Evolutionary conservation across 1,140 invertebrate genomes (phyloP), one percentile per base, ranked within the genome.

Genomic region (Zaprionus vittiger): DNA sequence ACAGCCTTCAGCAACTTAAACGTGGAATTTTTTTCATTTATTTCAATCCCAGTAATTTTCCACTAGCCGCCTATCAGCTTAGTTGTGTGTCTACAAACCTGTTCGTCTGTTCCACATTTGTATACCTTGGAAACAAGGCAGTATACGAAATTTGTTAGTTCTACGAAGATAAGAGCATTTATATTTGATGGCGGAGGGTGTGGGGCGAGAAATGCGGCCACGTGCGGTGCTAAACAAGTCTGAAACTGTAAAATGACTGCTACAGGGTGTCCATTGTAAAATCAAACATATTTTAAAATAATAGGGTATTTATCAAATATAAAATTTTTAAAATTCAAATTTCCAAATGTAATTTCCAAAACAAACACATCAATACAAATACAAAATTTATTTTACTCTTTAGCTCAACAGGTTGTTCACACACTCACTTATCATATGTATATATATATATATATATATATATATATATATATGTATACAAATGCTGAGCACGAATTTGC

Each of bases 21-120:
- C 41, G 41, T 44, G 41, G 41, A 44, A 44, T 44, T 44, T n/a
- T 41, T n/a, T 17, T 17, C 9, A 9, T 4, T 47, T 3, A 17
- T 38, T 12, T 24, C 24, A 12, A 5, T 64, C 37, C 6, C 41
- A 66, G 63, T 41, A 66, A 66, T 56, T 66, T 66, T 66, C 63
- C 63, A 66, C 63, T 66, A 7, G 26, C 52, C 14, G 15, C 2
- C 17, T 54, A 54, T 54, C 52, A 17, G 31, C 6, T 47, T 17
- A 17, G n/a, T 47, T 47, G 41, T 41, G n/a, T 41, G 38, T n/a
- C 15, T 15, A 47, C n/a, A 17, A n/a, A 17, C n/a, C n/a, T 17
- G 41, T 11, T 47, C 7, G n/a, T 1, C n/a, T 17, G 41, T 47
- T 47, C n/a, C 41, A 17, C 41, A 47, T 47, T 47, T 47, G 3